Evolutionary conservation across 2,797 vertebrate genomes (phyloP).

Genomic region (Threskiornis aethiopicus): DNA sequence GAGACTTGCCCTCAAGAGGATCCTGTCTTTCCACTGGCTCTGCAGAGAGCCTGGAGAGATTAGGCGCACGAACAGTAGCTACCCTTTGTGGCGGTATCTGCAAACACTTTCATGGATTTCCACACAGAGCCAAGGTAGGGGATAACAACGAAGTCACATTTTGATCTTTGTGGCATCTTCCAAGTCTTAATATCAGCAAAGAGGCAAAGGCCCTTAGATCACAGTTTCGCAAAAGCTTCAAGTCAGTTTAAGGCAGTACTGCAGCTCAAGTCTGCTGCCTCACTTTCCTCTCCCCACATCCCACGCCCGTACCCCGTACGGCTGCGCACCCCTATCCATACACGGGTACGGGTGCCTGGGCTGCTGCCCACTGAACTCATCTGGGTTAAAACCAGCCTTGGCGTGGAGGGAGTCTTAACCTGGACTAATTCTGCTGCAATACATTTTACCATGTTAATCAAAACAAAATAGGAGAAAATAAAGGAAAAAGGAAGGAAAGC

Average conservation of each 20-base stretch:
- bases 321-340: background rate
- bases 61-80: background rate
- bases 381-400: background rate
- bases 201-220: background rate
- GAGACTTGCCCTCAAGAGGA: background rate
- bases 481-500: background rate
- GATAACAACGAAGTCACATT: background rate
- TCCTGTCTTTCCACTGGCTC: background rate
- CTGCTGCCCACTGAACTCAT: background rate
- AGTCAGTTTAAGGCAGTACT: background rate
- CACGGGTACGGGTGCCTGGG: background rate
- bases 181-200: fast-evolving
- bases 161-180: background rate
- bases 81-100: background rate
- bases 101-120: background rate
- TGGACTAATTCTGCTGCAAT: background rate
- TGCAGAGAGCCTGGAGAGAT: background rate
- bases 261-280: background rate
- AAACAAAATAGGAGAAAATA: background rate
- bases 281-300: background rate
- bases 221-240: background rate
- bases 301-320: fast-evolving
- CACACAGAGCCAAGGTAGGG: background rate
- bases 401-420: background rate
- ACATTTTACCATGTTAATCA: fast-evolving